These are phyloP conservation scores for Cyclopterus lumpus DNA, from an alignment of 2,797 vertebrate species.

Conservation along the genomic window DNA sequence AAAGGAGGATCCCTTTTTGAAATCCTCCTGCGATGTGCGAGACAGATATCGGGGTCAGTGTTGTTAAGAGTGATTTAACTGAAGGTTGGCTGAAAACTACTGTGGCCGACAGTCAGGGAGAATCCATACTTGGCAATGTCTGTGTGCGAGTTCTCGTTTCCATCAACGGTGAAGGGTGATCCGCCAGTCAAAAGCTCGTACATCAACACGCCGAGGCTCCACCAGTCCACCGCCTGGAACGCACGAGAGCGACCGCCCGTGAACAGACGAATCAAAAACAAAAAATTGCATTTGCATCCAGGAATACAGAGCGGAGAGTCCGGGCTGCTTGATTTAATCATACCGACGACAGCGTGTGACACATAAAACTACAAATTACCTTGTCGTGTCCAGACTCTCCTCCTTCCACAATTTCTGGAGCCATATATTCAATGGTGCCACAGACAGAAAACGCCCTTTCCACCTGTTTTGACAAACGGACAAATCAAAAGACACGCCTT, in stretches of 20 bases:
- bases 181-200: conserved; percentile 97
- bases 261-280: conserved; percentile 27
- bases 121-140: conserved; percentile 94
- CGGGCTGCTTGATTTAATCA: conserved; percentile 1
- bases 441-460: conserved; percentile 97
- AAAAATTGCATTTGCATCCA: conserved; percentile 24
- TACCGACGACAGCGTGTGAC: conserved; percentile 8
- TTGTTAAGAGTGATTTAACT: background rate
- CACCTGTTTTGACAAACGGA: conserved; percentile 55
- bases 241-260: conserved; percentile 29
- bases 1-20: conserved; percentile 97
- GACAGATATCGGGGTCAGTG: conserved; percentile 39
- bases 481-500: conserved; percentile 2
- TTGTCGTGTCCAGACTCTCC: conserved; percentile 97
- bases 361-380: conserved; percentile 78
- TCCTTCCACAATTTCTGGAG: conserved; percentile 97
- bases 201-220: conserved; percentile 98
- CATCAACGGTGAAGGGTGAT: conserved; percentile 98
- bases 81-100: background rate
- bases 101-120: background rate
- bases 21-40: conserved; percentile 89
- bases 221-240: conserved; percentile 97
- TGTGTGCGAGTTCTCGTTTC: conserved; percentile 96
- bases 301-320: background rate
- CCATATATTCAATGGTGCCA: conserved; percentile 99